Conservation (phyloP, 2,888 invertebrate species). For the Petrophora chlorosata region DNA sequence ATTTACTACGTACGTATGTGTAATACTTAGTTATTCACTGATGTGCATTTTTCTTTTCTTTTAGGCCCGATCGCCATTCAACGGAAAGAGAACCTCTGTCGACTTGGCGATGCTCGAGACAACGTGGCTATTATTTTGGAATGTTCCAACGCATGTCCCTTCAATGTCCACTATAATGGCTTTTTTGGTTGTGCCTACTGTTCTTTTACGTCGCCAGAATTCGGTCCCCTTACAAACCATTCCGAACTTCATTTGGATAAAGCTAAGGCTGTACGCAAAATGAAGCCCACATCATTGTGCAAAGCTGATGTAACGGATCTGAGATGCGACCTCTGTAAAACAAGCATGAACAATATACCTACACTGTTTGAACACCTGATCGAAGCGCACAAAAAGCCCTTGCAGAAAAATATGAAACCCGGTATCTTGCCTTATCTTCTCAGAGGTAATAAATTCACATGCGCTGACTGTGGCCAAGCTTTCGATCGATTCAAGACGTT, state of each 20-base stretch:
- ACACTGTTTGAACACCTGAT: conserved; percentile 57
- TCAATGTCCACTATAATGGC: conserved; percentile 61
- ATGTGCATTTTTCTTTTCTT: no score
- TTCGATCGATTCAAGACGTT: conserved; percentile 64
- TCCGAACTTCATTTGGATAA: conserved; percentile 52
- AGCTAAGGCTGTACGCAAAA: conserved; percentile 38
- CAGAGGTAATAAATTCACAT: conserved; percentile 53
- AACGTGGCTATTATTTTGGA: conserved; percentile 44
- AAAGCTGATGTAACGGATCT: conserved; percentile 65
- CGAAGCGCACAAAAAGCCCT: conserved; percentile 15
- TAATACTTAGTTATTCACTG: no score
- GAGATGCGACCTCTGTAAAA: conserved; percentile 59
- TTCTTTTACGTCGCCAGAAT: conserved; percentile 58
- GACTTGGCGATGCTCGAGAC: conserved; percentile 16
- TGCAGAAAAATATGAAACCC: conserved; percentile 47
- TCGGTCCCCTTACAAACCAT: conserved; percentile 57
- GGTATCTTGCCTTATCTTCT: conserved; percentile 58
- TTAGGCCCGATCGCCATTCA: conserved; percentile 18
- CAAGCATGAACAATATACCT: conserved; percentile 47
- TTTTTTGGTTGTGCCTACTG: conserved; percentile 67
- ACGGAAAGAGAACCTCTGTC: conserved; percentile 14
- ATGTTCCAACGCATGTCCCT: conserved; percentile 69
- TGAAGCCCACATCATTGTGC: conserved; percentile 41
- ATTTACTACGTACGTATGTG: no score
- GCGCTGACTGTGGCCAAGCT: conserved; percentile 56